A percentile compares a stretch with the other conserved stretches of the same genome.
These are phyloP conservation scores for Numenius phaeopus DNA, from an alignment of 2,797 vertebrate species.

Conservation along the genomic window DNA sequence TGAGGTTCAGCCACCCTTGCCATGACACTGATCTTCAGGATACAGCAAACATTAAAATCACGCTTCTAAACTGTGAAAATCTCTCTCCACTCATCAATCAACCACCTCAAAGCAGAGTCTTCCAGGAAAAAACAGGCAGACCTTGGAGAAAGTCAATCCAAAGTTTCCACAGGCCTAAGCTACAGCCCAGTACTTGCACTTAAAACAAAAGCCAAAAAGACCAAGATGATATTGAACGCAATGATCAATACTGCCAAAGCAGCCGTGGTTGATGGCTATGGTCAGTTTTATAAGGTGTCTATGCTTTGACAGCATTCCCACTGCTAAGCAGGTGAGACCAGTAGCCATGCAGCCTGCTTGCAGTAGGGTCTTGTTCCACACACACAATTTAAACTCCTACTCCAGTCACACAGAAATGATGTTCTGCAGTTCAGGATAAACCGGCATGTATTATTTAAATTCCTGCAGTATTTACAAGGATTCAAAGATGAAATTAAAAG, in stretches of 20 bases:
- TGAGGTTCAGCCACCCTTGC: not conserved
- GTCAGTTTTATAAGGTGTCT: not conserved
- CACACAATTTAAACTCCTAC: not conserved
- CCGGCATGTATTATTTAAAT: not conserved
- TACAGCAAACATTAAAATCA: not conserved
- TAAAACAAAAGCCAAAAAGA: not conserved
- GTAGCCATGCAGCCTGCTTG: not conserved
- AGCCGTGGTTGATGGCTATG: not conserved
- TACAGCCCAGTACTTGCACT: not conserved
- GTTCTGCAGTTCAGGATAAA: not conserved
- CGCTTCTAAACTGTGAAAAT: not conserved
- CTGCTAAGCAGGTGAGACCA: not conserved
- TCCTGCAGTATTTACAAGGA: not conserved
- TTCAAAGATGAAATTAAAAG: not conserved
- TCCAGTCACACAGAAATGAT: not conserved
- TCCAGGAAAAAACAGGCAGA: not conserved
- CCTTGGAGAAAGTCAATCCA: not conserved
- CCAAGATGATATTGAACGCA: not conserved
- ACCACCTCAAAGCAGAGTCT: not conserved
- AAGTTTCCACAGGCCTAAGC: not conserved
- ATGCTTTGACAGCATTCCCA: not conserved
- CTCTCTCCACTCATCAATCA: not conserved
- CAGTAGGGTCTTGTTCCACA: not conserved
- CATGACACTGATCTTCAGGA: not conserved
- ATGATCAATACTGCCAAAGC: not conserved